Conservation (phyloP, 1,140 invertebrate genomes). For the Trichoplusia ni region DNA sequence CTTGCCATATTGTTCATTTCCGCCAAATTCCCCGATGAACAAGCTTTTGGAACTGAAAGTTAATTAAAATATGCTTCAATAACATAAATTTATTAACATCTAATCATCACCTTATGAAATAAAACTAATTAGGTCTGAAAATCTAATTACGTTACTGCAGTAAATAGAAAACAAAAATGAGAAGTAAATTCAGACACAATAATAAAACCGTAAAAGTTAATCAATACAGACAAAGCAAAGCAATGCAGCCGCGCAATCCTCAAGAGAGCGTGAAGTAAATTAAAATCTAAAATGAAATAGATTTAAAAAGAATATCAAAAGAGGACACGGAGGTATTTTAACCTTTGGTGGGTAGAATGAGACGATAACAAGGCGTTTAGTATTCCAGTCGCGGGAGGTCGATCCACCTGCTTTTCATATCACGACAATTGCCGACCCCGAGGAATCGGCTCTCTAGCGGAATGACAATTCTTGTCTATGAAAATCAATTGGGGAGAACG, state of each 20-base stretch:
- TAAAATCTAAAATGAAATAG: conserved; percentile 51
- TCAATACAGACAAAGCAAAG: conserved; percentile 25
- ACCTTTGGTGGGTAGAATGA: conserved; percentile 60
- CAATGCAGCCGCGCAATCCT: conserved; percentile 25
- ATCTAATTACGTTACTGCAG: not conserved
- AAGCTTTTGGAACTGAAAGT: too few relatives aligned
- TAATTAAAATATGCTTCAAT: too few relatives aligned
- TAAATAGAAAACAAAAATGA: not conserved
- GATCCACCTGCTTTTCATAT: conserved; percentile 78
- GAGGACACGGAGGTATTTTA: conserved; percentile 52
- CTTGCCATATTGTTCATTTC: too few relatives aligned
- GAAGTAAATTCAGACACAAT: not conserved
- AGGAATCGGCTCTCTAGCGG: conserved; percentile 61
- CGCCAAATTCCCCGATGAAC: too few relatives aligned
- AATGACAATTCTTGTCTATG: conserved; percentile 71
- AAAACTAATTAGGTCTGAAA: too few relatives aligned
- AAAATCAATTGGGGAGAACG: conserved; percentile 70
- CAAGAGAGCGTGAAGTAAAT: conserved; percentile 42
- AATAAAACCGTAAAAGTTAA: conserved; percentile 15
- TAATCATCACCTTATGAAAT: too few relatives aligned
- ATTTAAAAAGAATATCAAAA: conserved; percentile 54
- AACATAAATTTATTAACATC: too few relatives aligned
- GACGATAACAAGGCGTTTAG: conserved; percentile 74
- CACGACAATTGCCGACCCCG: conserved; percentile 71
- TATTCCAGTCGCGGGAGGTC: conserved; percentile 70